Evolutionary conservation across 2,797 vertebrate genomes (phyloP).

Genomic region (Notamacropus eugenii): DNA sequence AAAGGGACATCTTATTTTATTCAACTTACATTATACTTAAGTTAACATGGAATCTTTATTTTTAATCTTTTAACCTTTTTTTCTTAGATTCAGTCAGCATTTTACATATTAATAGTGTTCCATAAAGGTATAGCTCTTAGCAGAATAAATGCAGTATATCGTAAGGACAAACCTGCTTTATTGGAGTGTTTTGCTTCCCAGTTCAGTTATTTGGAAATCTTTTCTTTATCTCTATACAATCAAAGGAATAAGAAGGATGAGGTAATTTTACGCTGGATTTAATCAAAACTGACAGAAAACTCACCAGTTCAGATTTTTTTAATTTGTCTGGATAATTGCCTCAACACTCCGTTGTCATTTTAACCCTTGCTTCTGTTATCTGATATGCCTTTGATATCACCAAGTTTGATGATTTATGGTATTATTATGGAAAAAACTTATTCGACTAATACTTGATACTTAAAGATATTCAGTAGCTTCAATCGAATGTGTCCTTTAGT

Average conservation of each 20-base stretch:
- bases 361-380: neutral
- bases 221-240: neutral
- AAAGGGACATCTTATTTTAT: conserved; percentile 38
- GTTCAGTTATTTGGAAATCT: neutral
- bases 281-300: neutral
- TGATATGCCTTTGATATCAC: neutral
- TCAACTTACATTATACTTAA: neutral
- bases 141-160: neutral
- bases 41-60: neutral
- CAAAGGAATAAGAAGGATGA: neutral
- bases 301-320: neutral
- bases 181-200: conserved; percentile 2
- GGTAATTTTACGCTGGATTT: neutral
- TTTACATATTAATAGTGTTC: neutral
- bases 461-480: neutral
- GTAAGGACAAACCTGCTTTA: neutral
- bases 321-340: conserved; percentile 1
- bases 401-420: neutral
- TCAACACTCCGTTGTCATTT: neutral
- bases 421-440: neutral
- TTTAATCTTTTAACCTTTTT: conserved; percentile 10
- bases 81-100: neutral
- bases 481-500: neutral
- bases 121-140: neutral
- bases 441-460: neutral